These are phyloP conservation scores for Nycticorax nycticorax DNA, from an alignment of 2,113 vertebrate species.

Conservation along the genomic window DNA sequence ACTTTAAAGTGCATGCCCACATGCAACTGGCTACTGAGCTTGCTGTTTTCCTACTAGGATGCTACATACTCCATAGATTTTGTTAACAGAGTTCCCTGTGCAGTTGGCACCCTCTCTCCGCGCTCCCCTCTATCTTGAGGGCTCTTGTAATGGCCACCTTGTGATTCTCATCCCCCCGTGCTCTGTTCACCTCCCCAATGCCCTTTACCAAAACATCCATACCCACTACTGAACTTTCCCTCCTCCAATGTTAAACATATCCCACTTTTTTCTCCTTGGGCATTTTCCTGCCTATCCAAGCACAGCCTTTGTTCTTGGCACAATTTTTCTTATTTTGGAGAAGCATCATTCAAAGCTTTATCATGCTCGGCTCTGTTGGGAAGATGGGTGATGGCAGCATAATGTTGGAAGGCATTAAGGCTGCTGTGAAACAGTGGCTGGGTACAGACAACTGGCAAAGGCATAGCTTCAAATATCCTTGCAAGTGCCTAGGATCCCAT, in stretches of 20 bases:
- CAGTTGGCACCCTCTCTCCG: background rate
- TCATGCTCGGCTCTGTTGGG: background rate
- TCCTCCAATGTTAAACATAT: background rate
- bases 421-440: background rate
- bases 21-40: background rate
- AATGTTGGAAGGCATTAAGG: background rate
- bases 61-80: background rate
- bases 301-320: background rate
- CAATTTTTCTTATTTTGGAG: background rate
- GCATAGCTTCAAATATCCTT: background rate
- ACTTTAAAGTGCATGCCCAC: background rate
- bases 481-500: background rate
- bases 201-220: background rate
- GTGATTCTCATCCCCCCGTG: background rate
- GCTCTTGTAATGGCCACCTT: background rate
- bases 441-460: background rate
- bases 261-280: background rate
- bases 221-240: background rate
- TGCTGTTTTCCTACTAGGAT: background rate
- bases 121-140: accelerated
- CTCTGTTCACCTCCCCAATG: background rate
- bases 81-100: background rate
- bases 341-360: background rate
- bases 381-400: background rate
- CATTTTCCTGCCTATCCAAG: background rate